Evolutionary conservation across 2,113 vertebrate species (phyloP).

Genomic region (Vicugna pacos): DNA sequence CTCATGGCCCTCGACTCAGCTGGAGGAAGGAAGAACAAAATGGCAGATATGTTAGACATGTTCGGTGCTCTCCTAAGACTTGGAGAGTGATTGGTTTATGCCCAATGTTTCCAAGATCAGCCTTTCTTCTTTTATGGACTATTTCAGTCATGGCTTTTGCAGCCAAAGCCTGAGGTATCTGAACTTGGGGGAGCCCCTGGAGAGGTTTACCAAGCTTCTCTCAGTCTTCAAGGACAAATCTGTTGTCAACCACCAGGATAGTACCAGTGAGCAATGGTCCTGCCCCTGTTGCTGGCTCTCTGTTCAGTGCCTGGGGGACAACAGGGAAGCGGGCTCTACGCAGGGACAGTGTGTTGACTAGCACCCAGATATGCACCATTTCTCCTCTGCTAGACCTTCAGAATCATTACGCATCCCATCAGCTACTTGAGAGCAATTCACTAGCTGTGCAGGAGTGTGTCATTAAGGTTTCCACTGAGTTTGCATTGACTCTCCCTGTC

Average conservation of each 20-base stretch:
- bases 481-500: constrained; percentile 17
- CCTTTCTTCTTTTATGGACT: constrained; percentile 29
- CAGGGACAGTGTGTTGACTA: background rate
- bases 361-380: background rate
- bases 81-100: background rate
- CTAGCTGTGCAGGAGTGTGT: constrained; percentile 5
- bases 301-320: constrained; percentile 9
- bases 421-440: constrained; percentile 29
- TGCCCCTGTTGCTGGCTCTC: constrained; percentile 18
- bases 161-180: constrained; percentile 2
- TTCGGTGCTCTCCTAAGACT: background rate
- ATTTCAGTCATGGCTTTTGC: constrained; percentile 19
- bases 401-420: background rate
- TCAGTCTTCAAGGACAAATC: background rate
- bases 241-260: background rate
- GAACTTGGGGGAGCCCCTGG: background rate
- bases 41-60: background rate
- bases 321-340: background rate
- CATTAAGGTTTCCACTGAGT: constrained; percentile 35
- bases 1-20: background rate
- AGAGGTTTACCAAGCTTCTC: background rate
- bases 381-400: background rate
- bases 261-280: background rate
- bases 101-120: constrained; percentile 39
- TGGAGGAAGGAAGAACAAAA: constrained; percentile 41